Conservation (phyloP, 1,140 invertebrate genomes). For the Drosophila bipectinata region DNA sequence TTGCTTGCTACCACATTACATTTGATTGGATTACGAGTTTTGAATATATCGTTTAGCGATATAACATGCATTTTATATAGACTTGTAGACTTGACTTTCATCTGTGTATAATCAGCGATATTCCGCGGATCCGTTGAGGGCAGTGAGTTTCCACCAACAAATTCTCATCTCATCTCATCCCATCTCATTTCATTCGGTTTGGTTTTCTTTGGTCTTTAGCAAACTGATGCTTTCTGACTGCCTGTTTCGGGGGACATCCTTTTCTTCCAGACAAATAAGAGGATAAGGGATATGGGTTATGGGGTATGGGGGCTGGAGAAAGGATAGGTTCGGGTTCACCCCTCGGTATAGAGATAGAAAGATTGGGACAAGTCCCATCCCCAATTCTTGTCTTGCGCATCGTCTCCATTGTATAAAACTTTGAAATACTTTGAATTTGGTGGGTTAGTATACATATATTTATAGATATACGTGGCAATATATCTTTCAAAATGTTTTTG, state of each 20-base stretch:
- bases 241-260: constrained; percentile 10
- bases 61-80: constrained; percentile 28
- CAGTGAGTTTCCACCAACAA: constrained; percentile 25
- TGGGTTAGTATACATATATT: constrained; percentile 83
- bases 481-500: constrained; percentile 71
- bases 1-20: constrained; percentile 46
- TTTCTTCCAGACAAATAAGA: not conserved
- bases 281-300: constrained; percentile 1
- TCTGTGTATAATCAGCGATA: constrained; percentile 24
- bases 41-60: constrained; percentile 36
- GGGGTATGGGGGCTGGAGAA: not conserved
- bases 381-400: constrained; percentile 22
- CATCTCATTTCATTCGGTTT: not conserved
- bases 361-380: constrained; percentile 11
- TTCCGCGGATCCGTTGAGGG: constrained; percentile 32
- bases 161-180: constrained; percentile 16
- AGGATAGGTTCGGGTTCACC: not conserved
- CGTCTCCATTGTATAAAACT: constrained; percentile 60
- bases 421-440: constrained; percentile 83
- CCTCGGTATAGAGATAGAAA: not conserved
- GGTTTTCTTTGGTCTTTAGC: constrained; percentile 59
- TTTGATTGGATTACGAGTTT: constrained; percentile 49
- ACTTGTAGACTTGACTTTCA: constrained; percentile 23
- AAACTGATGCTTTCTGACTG: constrained; percentile 32
- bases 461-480: constrained; percentile 78